These are phyloP conservation scores for Alauda arvensis DNA, from an alignment of 2,797 vertebrate species.

Conservation along the genomic window DNA sequence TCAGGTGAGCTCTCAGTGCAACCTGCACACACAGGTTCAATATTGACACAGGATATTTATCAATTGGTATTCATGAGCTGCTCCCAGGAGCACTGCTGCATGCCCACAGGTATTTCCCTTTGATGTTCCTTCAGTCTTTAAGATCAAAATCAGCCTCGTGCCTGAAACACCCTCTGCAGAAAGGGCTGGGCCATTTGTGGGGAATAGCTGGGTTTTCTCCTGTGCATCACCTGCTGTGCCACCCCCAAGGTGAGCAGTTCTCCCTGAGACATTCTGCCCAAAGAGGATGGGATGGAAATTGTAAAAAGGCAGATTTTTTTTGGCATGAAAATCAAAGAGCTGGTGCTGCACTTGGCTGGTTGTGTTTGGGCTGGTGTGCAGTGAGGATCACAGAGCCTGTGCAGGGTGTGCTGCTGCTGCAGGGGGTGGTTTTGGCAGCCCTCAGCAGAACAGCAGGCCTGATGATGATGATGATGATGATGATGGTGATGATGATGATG, in stretches of 20 bases:
- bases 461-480: background rate
- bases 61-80: conserved; percentile 3
- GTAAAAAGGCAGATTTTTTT: background rate
- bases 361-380: accelerated
- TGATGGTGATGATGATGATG: background rate
- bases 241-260: background rate
- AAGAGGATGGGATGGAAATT: background rate
- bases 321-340: background rate
- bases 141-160: conserved; percentile 38
- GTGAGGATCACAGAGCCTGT: accelerated
- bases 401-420: accelerated
- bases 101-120: conserved; percentile 5
- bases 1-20: accelerated
- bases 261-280: background rate
- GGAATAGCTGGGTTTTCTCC: background rate
- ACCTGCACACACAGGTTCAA: accelerated
- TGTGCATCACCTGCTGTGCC: background rate
- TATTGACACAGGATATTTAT: background rate
- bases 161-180: background rate
- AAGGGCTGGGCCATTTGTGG: background rate
- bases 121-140: conserved; percentile 13
- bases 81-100: background rate
- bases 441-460: accelerated
- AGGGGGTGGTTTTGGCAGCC: background rate
- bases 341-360: background rate